Conservation (phyloP, 1,140 invertebrate genomes). For the Brachionus asplanchnoidis region DNA sequence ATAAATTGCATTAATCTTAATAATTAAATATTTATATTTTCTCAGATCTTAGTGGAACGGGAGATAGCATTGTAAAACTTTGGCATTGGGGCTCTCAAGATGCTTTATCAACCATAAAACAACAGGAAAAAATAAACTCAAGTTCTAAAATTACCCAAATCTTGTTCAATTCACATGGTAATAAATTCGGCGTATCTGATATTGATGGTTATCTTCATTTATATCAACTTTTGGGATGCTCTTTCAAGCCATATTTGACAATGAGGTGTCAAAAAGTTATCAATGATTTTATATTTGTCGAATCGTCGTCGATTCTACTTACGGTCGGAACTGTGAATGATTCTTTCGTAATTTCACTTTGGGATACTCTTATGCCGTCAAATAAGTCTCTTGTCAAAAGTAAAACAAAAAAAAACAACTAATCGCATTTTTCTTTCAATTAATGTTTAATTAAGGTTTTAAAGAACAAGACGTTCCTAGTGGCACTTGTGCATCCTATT, state of each 20-base stretch:
- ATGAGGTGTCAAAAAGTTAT: constrained; percentile 94
- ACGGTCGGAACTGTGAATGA: constrained; percentile 93
- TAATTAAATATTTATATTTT: constrained; percentile 32
- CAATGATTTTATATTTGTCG: constrained; percentile 92
- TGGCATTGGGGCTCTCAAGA: constrained; percentile 96
- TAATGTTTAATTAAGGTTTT: constrained; percentile 65
- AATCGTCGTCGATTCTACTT: constrained; percentile 91
- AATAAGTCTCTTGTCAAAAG: constrained; percentile 81
- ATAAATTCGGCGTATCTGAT: constrained; percentile 94
- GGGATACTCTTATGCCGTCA: constrained; percentile 93
- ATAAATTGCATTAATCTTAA: neutral
- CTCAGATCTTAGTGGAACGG: constrained; percentile 84
- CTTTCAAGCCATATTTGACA: constrained; percentile 56
- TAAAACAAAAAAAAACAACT: constrained; percentile 42
- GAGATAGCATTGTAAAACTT: constrained; percentile 91
- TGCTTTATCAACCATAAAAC: constrained; percentile 77
- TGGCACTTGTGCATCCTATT: constrained; percentile 75
- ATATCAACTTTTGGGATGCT: constrained; percentile 1
- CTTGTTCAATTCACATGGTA: constrained; percentile 89
- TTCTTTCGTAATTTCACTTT: constrained; percentile 92
- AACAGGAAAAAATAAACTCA: constrained; percentile 76
- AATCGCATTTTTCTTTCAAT: neutral
- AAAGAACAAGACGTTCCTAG: constrained; percentile 86
- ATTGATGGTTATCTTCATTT: constrained; percentile 59
- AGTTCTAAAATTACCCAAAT: constrained; percentile 82